Conservation (phyloP, 2,888 invertebrate genomes). For the Acronicta psi region DNA sequence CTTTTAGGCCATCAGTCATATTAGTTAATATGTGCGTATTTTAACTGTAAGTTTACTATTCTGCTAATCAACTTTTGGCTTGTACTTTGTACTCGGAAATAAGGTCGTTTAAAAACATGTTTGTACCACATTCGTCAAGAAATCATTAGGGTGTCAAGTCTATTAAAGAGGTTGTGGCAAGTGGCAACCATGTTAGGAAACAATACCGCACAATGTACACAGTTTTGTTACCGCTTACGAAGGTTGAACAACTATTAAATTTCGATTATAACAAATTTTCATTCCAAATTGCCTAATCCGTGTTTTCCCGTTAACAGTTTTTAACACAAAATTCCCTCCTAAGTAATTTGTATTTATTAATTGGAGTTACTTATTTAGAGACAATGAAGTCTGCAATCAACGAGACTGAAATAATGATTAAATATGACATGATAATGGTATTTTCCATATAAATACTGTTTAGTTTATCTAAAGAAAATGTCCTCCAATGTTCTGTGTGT, state of each 20-base stretch:
- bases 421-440: neutral
- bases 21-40: conserved; percentile 48
- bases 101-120: conserved; percentile 25
- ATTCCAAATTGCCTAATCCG: conserved; percentile 27
- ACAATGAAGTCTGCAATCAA: conserved; percentile 6
- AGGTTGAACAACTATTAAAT: conserved; percentile 33
- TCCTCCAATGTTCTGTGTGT: conserved; percentile 1
- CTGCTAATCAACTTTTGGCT: conserved; percentile 39
- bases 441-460: conserved; percentile 19
- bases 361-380: conserved; percentile 14
- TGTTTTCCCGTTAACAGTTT: conserved; percentile 33
- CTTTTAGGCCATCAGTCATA: conserved; percentile 60
- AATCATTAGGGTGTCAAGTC: conserved; percentile 40
- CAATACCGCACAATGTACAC: conserved; percentile 25
- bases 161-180: conserved; percentile 33
- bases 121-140: conserved; percentile 22
- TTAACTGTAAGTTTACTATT: conserved; percentile 57
- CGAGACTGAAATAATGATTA: conserved; percentile 3
- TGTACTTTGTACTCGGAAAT: conserved; percentile 34
- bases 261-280: conserved; percentile 36
- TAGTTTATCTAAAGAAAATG: conserved; percentile 6
- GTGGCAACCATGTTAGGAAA: conserved; percentile 40
- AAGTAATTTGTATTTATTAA: conserved; percentile 21
- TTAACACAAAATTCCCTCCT: conserved; percentile 21
- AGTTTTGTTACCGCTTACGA: conserved; percentile 18